Conservation (phyloP, 2,113 vertebrate species). For the Osmerus mordax region DNA sequence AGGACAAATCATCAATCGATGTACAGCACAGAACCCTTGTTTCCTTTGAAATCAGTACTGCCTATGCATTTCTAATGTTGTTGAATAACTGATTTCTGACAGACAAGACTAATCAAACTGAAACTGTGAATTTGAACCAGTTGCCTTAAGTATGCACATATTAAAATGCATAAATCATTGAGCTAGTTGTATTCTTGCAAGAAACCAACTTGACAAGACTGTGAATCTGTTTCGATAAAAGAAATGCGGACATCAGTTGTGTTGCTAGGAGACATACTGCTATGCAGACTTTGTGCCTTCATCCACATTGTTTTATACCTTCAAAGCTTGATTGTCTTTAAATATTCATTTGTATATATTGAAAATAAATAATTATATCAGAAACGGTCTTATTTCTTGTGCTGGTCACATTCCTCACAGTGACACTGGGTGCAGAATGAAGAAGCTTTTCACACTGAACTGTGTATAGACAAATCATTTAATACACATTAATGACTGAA, state of each 20-base stretch:
- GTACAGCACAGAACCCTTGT: neutral
- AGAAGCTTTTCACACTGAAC: neutral
- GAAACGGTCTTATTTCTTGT: neutral
- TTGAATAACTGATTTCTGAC: conserved; percentile 3
- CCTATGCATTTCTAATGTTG: conserved; percentile 12
- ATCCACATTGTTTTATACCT: conserved; percentile 23
- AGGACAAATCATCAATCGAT: neutral
- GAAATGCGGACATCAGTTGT: neutral
- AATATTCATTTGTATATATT: conserved; percentile 36
- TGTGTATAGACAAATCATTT: neutral
- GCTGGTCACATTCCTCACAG: neutral
- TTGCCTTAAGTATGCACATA: conserved; percentile 36
- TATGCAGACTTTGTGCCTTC: conserved; percentile 35
- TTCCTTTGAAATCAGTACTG: neutral
- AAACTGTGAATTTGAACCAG: conserved; percentile 45
- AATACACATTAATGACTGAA: neutral
- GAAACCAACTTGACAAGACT: neutral
- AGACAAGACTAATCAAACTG: neutral
- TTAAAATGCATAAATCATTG: neutral
- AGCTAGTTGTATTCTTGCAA: conserved; percentile 21
- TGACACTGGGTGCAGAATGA: neutral
- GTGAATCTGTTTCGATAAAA: no score
- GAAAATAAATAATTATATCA: conserved; percentile 19
- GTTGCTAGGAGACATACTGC: conserved; percentile 19
- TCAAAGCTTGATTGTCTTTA: conserved; percentile 35